A percentile compares a stretch with the other conserved stretches of the same genome.
These are phyloP conservation scores for Agonopterix alstromeriana DNA, from an alignment of 2,888 invertebrate species.

Conservation along the genomic window DNA sequence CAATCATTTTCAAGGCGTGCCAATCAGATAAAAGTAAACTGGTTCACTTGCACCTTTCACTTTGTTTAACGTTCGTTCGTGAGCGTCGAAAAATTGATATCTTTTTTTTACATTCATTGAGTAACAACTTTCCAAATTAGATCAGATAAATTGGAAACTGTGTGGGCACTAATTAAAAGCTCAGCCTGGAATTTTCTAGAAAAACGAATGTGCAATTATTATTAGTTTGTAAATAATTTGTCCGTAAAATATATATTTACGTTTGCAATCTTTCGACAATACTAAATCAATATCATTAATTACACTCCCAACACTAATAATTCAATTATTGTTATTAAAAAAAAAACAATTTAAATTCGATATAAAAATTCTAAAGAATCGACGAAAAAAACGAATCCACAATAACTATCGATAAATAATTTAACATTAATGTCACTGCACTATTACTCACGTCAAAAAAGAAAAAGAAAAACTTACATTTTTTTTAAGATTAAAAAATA, in stretches of 20 bases:
- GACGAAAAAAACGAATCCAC: background rate
- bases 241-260: no score
- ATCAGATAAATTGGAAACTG: background rate
- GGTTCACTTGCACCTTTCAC: constrained; percentile 19
- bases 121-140: background rate
- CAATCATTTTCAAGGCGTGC: constrained; percentile 3
- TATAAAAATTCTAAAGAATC: background rate
- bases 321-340: no score
- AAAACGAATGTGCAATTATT: no score
- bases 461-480: constrained; percentile 30
- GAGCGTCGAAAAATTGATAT: background rate
- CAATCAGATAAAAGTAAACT: constrained; percentile 17
- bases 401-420: constrained; percentile 1
- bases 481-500: constrained; percentile 24
- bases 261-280: no score
- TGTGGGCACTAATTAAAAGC: no score
- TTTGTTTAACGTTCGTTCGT: constrained; percentile 3
- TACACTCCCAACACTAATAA: no score
- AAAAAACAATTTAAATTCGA: no score
- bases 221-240: no score
- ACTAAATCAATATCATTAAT: no score
- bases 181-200: no score
- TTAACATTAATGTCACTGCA: constrained; percentile 2
- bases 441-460: constrained; percentile 9
- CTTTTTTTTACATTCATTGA: background rate